Evolutionary conservation across 2,888 invertebrate genomes (phyloP).

Genomic region (Cheilosia pagana): DNA sequence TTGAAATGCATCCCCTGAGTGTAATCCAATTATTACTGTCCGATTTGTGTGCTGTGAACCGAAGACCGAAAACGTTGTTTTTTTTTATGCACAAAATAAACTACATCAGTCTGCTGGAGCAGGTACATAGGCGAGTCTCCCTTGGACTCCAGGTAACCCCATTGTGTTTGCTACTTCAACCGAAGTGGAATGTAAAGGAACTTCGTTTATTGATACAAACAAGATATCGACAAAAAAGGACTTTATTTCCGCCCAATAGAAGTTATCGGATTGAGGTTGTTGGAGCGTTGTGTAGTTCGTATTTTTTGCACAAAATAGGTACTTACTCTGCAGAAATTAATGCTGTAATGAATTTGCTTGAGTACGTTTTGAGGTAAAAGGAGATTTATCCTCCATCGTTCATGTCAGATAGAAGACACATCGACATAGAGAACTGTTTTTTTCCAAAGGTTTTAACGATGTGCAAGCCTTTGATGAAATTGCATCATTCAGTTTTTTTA

Average conservation of each 20-base stretch:
- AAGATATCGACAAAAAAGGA: slow-evolving; percentile 39
- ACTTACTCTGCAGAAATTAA: slow-evolving; percentile 58
- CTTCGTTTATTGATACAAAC: slow-evolving; percentile 66
- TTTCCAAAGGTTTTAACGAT: neutral
- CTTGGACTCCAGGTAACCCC: slow-evolving; percentile 44
- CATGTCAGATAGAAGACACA: slow-evolving; percentile 19
- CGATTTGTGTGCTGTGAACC: slow-evolving; percentile 66
- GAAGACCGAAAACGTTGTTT: slow-evolving; percentile 52
- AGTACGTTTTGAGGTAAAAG: slow-evolving; percentile 46
- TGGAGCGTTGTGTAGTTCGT: slow-evolving; percentile 1
- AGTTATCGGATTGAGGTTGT: slow-evolving; percentile 7
- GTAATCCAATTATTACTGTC: slow-evolving; percentile 74
- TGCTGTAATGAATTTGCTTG: slow-evolving; percentile 67
- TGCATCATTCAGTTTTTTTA: too few relatives aligned
- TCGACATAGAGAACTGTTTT: neutral
- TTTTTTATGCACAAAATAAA: slow-evolving; percentile 27
- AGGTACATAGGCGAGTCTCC: neutral
- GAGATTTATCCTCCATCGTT: slow-evolving; percentile 42
- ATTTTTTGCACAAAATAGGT: slow-evolving; percentile 25
- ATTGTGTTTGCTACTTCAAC: slow-evolving; percentile 63
- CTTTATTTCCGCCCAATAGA: slow-evolving; percentile 18
- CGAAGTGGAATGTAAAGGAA: slow-evolving; percentile 53
- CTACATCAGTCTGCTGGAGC: neutral
- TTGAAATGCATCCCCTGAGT: slow-evolving; percentile 72
- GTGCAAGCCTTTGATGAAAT: too few relatives aligned